Evolutionary conservation across 2,797 vertebrate genomes (phyloP).

Genomic region (Antennarius maculatus): DNA sequence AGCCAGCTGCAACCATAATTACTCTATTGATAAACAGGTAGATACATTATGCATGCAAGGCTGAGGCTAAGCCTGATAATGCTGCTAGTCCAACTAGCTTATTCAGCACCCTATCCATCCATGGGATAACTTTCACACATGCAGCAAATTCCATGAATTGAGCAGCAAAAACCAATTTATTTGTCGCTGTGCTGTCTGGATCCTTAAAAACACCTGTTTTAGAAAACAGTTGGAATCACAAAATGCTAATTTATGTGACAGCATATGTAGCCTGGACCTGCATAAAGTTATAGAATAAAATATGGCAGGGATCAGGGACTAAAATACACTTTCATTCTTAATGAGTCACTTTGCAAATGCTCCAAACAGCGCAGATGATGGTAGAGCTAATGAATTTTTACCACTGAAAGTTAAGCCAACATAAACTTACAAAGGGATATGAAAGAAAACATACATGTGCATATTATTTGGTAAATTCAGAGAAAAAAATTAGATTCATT

Average conservation of each 20-base stretch:
- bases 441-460: background rate
- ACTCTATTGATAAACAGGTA: slow-evolving; percentile 52
- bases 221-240: slow-evolving; percentile 4
- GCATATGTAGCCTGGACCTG: background rate
- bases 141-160: slow-evolving; percentile 12
- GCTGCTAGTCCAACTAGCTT: slow-evolving; percentile 57
- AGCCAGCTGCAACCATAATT: slow-evolving; percentile 53
- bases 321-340: slow-evolving; percentile 3
- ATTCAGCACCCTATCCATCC: slow-evolving; percentile 45
- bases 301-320: background rate
- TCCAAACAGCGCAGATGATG: background rate
- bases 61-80: slow-evolving; percentile 48
- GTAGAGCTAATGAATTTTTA: slow-evolving; percentile 5
- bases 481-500: no score
- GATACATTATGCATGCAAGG: slow-evolving; percentile 63
- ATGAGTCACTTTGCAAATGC: slow-evolving; percentile 13
- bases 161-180: slow-evolving; percentile 2
- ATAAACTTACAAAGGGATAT: background rate
- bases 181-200: background rate
- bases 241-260: slow-evolving; percentile 2
- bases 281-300: background rate
- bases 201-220: slow-evolving; percentile 2
- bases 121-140: slow-evolving; percentile 26
- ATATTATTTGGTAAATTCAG: no score
- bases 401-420: background rate